Percentiles rank a stretch among this genome's conserved stretches.
These are phyloP conservation scores for Drosophila virilis DNA, from an alignment of 1,140 invertebrate species.

Conservation along the genomic window DNA sequence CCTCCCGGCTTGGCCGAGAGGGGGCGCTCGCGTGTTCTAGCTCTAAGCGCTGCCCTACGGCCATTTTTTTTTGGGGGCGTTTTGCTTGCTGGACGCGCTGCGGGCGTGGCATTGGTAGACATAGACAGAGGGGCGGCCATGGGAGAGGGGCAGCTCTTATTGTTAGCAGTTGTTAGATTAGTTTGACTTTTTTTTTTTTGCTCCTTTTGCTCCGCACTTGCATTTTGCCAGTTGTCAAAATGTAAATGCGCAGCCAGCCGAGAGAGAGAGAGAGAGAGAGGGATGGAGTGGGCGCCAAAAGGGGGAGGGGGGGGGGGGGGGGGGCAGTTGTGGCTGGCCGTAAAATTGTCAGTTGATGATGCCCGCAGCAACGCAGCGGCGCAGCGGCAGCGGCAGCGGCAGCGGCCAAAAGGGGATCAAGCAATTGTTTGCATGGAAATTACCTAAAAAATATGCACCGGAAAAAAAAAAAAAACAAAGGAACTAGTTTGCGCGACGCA, in stretches of 20 bases:
- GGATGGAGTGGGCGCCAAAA: background rate
- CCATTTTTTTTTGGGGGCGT: conserved; percentile 19
- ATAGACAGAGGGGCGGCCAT: background rate
- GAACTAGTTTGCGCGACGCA: background rate
- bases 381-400: background rate
- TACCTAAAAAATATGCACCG: conserved; percentile 47
- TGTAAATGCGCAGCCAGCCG: conserved; percentile 68
- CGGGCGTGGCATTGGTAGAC: background rate
- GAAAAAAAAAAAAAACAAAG: conserved; percentile 1
- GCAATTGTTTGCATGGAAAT: conserved; percentile 75
- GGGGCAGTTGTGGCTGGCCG: conserved; percentile 9
- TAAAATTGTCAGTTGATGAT: conserved; percentile 76
- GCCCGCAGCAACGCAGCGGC: conserved; percentile 9
- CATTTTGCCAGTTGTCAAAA: conserved; percentile 62
- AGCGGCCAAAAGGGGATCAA: conserved; percentile 31
- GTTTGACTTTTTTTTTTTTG: conserved; percentile 75
- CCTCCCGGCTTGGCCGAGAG: background rate
- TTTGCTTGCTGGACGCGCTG: conserved; percentile 10
- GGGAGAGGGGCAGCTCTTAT: conserved; percentile 42
- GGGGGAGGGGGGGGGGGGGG: background rate
- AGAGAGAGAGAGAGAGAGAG: background rate
- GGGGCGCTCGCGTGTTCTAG: background rate
- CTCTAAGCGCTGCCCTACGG: conserved; percentile 26
- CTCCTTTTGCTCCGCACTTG: conserved; percentile 37
- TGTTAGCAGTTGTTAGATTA: conserved; percentile 81